phyloP scores from a whole-genome alignment of 2,113 vertebrate genomes.

The Anoura caudifer region DNA sequence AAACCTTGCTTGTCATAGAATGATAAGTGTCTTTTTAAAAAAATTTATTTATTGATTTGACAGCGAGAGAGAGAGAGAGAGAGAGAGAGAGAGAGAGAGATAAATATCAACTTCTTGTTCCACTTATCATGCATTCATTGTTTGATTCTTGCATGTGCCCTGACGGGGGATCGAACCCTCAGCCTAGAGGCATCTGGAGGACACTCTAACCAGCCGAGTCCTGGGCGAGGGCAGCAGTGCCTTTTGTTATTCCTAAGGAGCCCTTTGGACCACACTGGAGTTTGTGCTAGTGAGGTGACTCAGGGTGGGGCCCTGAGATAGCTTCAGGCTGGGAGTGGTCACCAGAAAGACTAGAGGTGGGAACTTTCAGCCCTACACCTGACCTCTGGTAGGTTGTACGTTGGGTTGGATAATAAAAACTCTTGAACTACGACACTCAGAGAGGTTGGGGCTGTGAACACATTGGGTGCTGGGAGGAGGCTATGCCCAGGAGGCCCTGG shows the following conservation, averaged over 20 bases:
- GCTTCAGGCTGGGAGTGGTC: not conserved
- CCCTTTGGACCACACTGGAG: not conserved
- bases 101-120: too few species aligned
- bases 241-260: not conserved
- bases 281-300: not conserved
- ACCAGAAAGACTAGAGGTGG: not conserved
- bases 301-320: not conserved
- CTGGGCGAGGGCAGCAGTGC: too few species aligned
- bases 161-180: too few species aligned
- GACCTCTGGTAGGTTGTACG: not conserved
- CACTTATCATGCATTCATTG: too few species aligned
- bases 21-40: not conserved
- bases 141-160: too few species aligned
- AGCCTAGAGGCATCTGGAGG: too few species aligned
- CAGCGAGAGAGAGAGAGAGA: too few species aligned
- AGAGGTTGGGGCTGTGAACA: not conserved
- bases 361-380: not conserved
- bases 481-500: fast-evolving
- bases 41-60: too few species aligned
- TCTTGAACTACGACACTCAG: not conserved
- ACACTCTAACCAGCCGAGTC: too few species aligned
- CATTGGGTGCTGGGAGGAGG: fast-evolving
- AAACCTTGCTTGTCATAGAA: not conserved
- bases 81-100: too few species aligned
- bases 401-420: not conserved